phyloP scores from a whole-genome alignment of 2,797 vertebrate species.

The Halcyon badia region DNA sequence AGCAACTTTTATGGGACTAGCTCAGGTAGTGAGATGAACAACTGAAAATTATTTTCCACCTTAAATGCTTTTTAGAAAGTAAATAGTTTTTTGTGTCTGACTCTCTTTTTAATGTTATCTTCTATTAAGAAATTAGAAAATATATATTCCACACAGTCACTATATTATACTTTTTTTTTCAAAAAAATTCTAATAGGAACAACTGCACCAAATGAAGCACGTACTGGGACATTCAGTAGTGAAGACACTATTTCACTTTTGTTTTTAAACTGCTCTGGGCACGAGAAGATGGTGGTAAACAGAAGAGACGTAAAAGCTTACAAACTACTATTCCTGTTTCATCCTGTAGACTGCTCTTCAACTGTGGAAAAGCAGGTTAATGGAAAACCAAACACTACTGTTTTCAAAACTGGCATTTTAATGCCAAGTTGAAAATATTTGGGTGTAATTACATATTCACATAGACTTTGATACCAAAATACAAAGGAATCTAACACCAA shows the following conservation, averaged over 20 bases:
- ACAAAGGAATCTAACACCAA: neutral
- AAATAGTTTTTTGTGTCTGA: neutral
- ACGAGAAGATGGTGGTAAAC: neutral
- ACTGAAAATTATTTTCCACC: neutral
- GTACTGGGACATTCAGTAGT: neutral
- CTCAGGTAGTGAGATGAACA: neutral
- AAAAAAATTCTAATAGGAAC: neutral
- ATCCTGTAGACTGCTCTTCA: neutral
- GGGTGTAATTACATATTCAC: neutral
- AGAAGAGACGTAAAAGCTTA: neutral
- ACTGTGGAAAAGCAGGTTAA: neutral
- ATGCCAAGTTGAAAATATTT: conserved; percentile 2
- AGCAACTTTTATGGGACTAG: neutral
- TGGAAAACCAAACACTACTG: neutral
- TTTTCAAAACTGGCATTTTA: neutral
- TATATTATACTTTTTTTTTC: neutral
- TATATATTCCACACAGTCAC: neutral
- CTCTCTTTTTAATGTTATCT: neutral
- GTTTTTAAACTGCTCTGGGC: neutral
- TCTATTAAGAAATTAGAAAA: neutral
- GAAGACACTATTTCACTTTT: neutral
- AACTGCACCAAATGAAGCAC: neutral
- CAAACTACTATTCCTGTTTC: neutral
- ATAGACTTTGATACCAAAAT: neutral
- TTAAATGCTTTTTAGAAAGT: neutral